A percentile compares a stretch with the other conserved stretches of the same genome.
phyloP scores from a whole-genome alignment of 1,140 invertebrate species.

The Diorhabda sublineata region DNA sequence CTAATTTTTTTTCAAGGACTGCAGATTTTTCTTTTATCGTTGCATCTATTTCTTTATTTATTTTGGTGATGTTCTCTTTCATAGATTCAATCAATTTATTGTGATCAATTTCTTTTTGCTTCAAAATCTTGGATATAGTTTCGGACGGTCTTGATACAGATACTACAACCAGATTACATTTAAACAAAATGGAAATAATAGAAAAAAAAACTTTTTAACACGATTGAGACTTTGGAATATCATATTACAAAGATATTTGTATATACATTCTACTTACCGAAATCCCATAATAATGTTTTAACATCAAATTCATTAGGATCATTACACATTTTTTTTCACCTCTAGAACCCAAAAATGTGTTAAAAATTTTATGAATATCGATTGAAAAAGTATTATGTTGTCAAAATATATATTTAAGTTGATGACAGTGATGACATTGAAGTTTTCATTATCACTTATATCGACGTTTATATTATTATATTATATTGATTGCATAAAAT shows the following conservation, averaged over 20 bases:
- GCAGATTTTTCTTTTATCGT: constrained; percentile 9
- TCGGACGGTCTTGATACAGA: constrained; percentile 3
- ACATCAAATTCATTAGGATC: constrained; percentile 15
- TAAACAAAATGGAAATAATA: too few relatives aligned
- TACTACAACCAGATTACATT: background rate
- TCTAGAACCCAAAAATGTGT: too few relatives aligned
- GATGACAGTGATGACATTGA: too few relatives aligned
- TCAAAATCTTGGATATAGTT: constrained; percentile 8
- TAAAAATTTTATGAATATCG: too few relatives aligned
- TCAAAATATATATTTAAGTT: too few relatives aligned
- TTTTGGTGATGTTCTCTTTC: background rate
- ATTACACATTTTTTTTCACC: background rate
- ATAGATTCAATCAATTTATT: constrained; percentile 11
- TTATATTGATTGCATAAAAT: too few relatives aligned
- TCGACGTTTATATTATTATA: too few relatives aligned
- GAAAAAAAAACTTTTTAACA: too few relatives aligned
- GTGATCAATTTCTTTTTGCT: constrained; percentile 13
- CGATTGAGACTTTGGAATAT: too few relatives aligned
- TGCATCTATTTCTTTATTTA: constrained; percentile 13
- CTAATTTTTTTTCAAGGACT: background rate
- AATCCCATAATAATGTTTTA: constrained; percentile 6
- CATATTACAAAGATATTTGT: too few relatives aligned
- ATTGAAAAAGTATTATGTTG: too few relatives aligned
- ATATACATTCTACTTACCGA: constrained; percentile 4
- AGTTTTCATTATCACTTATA: too few relatives aligned